A percentile compares a stretch with the other conserved stretches of the same genome.
Conservation (phyloP, 2,888 invertebrate genomes). For the Micropterix aruncella region DNA sequence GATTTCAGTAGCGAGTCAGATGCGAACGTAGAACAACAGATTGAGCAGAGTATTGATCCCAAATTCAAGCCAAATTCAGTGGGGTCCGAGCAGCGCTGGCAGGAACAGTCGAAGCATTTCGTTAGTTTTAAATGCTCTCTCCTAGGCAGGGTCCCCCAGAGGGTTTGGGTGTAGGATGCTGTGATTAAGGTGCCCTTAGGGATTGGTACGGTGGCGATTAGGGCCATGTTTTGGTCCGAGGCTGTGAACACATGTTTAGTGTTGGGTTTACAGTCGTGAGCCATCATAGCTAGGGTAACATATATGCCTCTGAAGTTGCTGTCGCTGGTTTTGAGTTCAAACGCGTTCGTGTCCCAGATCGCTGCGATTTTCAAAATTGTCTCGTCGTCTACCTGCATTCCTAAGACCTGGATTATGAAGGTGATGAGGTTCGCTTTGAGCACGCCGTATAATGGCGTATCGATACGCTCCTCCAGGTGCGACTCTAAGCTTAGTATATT, state of each 20-base stretch:
- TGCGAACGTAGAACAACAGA: conserved; percentile 31
- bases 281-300: conserved; percentile 50
- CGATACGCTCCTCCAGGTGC: conserved; percentile 44
- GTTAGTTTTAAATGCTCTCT: conserved; percentile 41
- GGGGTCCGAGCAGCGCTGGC: conserved; percentile 52
- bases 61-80: conserved; percentile 51
- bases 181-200: conserved; percentile 51
- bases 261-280: conserved; percentile 60
- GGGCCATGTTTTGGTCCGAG: conserved; percentile 41
- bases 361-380: conserved; percentile 47
- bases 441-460: conserved; percentile 43
- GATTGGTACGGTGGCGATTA: conserved; percentile 51
- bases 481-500: conserved; percentile 39
- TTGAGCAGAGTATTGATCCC: conserved; percentile 49
- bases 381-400: conserved; percentile 31
- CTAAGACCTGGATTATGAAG: conserved; percentile 42
- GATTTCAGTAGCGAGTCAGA: conserved; percentile 40
- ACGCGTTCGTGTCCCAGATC: conserved; percentile 58
- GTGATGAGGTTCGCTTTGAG: conserved; percentile 46
- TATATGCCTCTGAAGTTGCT: conserved; percentile 45
- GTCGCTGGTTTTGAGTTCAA: conserved; percentile 45
- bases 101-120: conserved; percentile 57
- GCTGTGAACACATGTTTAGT: conserved; percentile 51
- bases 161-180: conserved; percentile 54
- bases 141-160: conserved; percentile 54